These are phyloP conservation scores for Drosophila cracens DNA, from an alignment of 2,888 invertebrate species.

Conservation along the genomic window DNA sequence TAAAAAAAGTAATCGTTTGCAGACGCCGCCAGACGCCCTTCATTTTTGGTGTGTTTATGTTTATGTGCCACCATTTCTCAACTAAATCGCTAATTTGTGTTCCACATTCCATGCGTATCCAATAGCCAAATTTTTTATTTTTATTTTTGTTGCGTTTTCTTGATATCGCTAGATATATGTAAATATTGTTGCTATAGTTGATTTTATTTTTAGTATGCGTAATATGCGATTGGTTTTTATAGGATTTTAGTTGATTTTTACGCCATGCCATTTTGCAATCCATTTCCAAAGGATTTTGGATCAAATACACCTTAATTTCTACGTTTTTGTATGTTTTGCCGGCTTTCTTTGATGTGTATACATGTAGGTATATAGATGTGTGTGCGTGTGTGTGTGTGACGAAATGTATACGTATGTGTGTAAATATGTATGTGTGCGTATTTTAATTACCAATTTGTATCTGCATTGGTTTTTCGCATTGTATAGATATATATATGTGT, in stretches of 20 bases:
- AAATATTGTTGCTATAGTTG: constrained; percentile 36
- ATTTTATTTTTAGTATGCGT: constrained; percentile 63
- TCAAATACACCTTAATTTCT: constrained; percentile 46
- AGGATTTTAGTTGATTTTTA: constrained; percentile 47
- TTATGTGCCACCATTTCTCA: constrained; percentile 52
- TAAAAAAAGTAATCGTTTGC: constrained; percentile 21
- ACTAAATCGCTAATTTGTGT: constrained; percentile 43
- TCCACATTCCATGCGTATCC: constrained; percentile 76
- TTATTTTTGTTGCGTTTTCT: constrained; percentile 32
- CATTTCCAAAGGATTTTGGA: constrained; percentile 25
- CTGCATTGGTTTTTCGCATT: constrained; percentile 44
- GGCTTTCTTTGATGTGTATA: constrained; percentile 28
- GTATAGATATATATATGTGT: constrained; percentile 13
- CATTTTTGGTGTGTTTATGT: constrained; percentile 19
- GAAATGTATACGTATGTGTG: constrained; percentile 21
- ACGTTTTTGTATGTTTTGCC: constrained; percentile 47
- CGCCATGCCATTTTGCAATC: constrained; percentile 66
- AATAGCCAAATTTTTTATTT: constrained; percentile 51
- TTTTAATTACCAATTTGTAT: constrained; percentile 61
- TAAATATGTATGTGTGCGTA: constrained; percentile 38
- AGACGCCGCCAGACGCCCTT: constrained; percentile 41
- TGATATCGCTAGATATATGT: constrained; percentile 2
- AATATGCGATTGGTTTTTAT: constrained; percentile 51
- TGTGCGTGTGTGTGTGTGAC: constrained; percentile 16
- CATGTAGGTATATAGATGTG: constrained; percentile 14